Evolutionary conservation across 2,113 vertebrate species (phyloP), one percentile per base, ranked within the genome.

Genomic region (Chauna torquata): DNA sequence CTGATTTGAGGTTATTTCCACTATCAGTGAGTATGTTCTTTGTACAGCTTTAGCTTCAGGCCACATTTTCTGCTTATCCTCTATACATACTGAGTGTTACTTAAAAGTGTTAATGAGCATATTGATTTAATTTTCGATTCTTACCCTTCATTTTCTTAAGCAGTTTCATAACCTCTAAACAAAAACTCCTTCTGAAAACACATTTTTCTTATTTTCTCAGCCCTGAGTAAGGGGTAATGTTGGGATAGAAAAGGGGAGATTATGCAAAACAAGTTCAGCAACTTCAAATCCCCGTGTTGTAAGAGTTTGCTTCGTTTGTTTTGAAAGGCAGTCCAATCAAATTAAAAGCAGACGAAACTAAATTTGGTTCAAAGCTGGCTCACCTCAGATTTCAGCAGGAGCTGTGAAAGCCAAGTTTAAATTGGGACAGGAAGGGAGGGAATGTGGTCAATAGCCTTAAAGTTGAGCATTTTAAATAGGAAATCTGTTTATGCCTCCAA

Each of bases 371-470:
- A 88, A 90, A 97, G 91, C 91, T 97, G 94, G 91, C 95, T 97
- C 89, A 97, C 96, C 91, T 96, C 94, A 86, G 86, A 49, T 94
- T 96, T 94, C 86, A 95, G 92, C 88, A 79, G 78, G 44, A 94
- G 94, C 84, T 96, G 94, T 94, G 94, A 96, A 95, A 96, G 95
- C 95, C 97, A 97, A 97, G 95, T 97, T 97, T 97, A 97, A 96
- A 95, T 96, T 96, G 89, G 95, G 94, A 96, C 96, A 97, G 96
- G 95, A 97, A 97, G 96, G 94, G 95, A 97, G 95, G 97, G 96
- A 96, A 96, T 96, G 94, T 96, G 97, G 96, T 97, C 94, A 97
- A 95, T 97, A 97, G 95, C 86, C 91, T 96, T 95, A 94, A 95
- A 96, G 95, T 85, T 97, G 91, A 95, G 94, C 86, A 94, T 97